Evolutionary conservation across 2,113 vertebrate genomes (phyloP), one percentile per base, ranked within the genome.

Genomic region (Onychorhynchus coronatus): DNA sequence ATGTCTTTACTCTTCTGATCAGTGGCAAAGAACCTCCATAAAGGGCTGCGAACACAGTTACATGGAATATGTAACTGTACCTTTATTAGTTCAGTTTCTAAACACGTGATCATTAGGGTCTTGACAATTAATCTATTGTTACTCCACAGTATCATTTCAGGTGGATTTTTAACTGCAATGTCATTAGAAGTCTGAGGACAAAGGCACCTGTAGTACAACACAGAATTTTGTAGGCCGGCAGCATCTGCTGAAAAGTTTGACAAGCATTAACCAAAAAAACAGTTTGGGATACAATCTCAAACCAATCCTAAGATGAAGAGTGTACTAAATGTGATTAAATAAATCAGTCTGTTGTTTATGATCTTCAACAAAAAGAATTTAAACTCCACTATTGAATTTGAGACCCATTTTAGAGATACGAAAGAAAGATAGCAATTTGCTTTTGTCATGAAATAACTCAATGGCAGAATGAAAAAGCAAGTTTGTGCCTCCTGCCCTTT

Each of bases 391-490:
- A 61, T 42, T 93, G 83, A 89, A 91, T 94, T 92, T 82, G 65
- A 90, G 62, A 84, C 58, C 75, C 47, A 55, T 91, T 96, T 89
- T 44, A 86, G 72, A 81, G 76, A 85, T 78, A 93, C 71, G 50
- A 91, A 95, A 90, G n/a, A 74, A 44, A 94, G 68, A 88, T 24
- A 89, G 56, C 35, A 74, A 86, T 93, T 96, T 95, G 72, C 65
- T 84, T 78, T 92, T 73, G 80, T 88, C 55, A 86, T 21, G 10
- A 75, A 79, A 84, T 56, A 96, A 80, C 42, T 81, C 75, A 94
- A 37, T 12, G 31, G 16, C 58, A 91, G 81, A 66, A 49, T 31
- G 52, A 59, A 87, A 59, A 80, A 80, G 82, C 39, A 93, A 41
- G 66, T 44, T 78, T 55, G 42, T 42, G n/a, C 47, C 37, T 93